Evolutionary conservation across 2,113 vertebrate genomes (phyloP), one percentile per base, ranked within the genome.

Genomic region (Catagonus wagneri): DNA sequence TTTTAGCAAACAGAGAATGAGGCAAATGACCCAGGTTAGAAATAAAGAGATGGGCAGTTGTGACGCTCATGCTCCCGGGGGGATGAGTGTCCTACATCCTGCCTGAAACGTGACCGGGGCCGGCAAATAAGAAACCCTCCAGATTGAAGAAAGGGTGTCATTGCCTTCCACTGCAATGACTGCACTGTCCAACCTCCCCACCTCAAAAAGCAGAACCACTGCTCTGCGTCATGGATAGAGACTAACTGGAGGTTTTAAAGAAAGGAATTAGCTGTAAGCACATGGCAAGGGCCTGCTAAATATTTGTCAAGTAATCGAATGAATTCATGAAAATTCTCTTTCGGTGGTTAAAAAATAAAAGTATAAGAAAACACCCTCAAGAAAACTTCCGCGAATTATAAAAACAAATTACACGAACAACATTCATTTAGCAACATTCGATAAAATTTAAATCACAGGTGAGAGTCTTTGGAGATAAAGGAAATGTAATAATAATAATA

Each of bases 101-200:
- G 17, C 6, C 0, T n/a, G 39, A 5, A 68, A 25, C 20, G 5
- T 4, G 3, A 0, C 27, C 7, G n/a, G 13, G 61, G 23, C 2
- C 7, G 13, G 32, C 4, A 3, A 0, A 3, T 0, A 2, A 25
- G 2, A 27, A 0, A 1, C 10, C 7, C 39, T 4, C 39, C 10
- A 0, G 84, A 7, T 1, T 2, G 4, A 9, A 10, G 23, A 6
- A 8, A 44, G 44, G 5, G 44, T 44, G 44, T 4, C 4, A 44
- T 44, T 44, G 44, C 44, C 44, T 4, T 44, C 44, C 44, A 44
- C 17, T 14, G 19, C 44, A 10, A 0, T 32, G 12, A 9, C n/a
- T 5, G 54, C n/a, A 1, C 0, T 5, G 44, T 39, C 60, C 32
- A 34, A 11, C 1, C 75, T 29, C 75, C 22, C 34, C 3, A 1